Percentiles rank a stretch among this genome's conserved stretches.
Evolutionary conservation across 2,888 invertebrate species (phyloP).

Genomic region (Gari tellinella): DNA sequence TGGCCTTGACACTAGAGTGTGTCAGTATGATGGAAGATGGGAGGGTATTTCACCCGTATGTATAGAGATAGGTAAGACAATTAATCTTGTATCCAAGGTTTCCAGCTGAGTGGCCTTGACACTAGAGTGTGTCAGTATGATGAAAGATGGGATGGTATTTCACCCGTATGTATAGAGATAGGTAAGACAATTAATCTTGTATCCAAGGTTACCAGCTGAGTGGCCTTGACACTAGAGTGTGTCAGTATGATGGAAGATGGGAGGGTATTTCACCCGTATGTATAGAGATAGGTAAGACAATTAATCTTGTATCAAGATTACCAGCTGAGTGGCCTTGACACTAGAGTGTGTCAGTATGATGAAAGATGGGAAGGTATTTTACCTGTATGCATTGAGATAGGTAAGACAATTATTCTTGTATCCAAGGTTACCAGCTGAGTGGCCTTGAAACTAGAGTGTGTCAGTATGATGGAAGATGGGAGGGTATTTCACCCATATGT

Average conservation of each 20-base stretch:
- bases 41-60: conserved; percentile 20
- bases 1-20: conserved; percentile 16
- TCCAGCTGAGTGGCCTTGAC: conserved; percentile 14
- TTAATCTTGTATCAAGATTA: too few relatives aligned
- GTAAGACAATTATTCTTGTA: conserved; percentile 31
- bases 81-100: conserved; percentile 36
- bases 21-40: conserved; percentile 35
- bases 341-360: too few relatives aligned
- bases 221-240: conserved; percentile 13
- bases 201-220: conserved; percentile 21
- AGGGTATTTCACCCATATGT: conserved; percentile 19
- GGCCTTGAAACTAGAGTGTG: conserved; percentile 22
- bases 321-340: too few relatives aligned
- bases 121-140: conserved; percentile 7
- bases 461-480: conserved; percentile 34
- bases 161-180: conserved; percentile 20
- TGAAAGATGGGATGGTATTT: conserved; percentile 13
- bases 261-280: conserved; percentile 15
- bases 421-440: conserved; percentile 19
- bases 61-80: conserved; percentile 22
- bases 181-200: too few relatives aligned
- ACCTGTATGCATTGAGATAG: too few relatives aligned
- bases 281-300: conserved; percentile 5
- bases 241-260: conserved; percentile 27
- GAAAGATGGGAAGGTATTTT: too few relatives aligned